Evolutionary conservation across 2,888 invertebrate genomes (phyloP).

Genomic region (Drosophila neonasuta): DNA sequence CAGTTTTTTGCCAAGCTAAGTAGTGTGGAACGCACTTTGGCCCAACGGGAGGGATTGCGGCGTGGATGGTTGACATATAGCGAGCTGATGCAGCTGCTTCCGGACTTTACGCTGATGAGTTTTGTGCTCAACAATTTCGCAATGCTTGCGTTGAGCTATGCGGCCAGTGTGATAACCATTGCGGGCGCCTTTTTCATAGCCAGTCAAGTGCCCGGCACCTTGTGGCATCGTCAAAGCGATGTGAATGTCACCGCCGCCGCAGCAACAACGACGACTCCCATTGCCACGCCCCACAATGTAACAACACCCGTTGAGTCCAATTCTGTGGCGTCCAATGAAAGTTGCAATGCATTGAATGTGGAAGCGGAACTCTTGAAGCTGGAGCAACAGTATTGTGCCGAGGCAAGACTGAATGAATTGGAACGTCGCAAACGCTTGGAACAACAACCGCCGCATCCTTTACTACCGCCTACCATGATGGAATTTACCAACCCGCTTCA

Average conservation of each 20-base stretch:
- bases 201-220: constrained; percentile 83
- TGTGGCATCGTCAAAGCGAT: constrained; percentile 71
- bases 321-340: constrained; percentile 39
- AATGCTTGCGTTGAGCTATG: constrained; percentile 81
- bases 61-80: constrained; percentile 93
- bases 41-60: constrained; percentile 87
- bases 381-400: constrained; percentile 74
- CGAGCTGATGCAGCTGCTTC: constrained; percentile 85
- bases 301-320: constrained; percentile 32
- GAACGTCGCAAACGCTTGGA: constrained; percentile 50
- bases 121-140: constrained; percentile 79
- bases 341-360: constrained; percentile 70
- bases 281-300: constrained; percentile 26
- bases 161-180: constrained; percentile 81
- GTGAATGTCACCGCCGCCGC: constrained; percentile 27
- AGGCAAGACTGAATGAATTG: constrained; percentile 68
- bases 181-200: constrained; percentile 83
- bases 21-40: constrained; percentile 88
- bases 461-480: constrained; percentile 43
- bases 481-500: constrained; percentile 22
- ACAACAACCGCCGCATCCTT: constrained; percentile 44
- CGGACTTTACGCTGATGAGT: constrained; percentile 79
- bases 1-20: constrained; percentile 89
- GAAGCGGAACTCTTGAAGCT: constrained; percentile 78
- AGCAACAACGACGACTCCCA: constrained; percentile 28